Percentiles rank a stretch among this genome's conserved stretches.
Conservation (phyloP, 2,797 vertebrate species). For the Myioborus melanocephalus region DNA sequence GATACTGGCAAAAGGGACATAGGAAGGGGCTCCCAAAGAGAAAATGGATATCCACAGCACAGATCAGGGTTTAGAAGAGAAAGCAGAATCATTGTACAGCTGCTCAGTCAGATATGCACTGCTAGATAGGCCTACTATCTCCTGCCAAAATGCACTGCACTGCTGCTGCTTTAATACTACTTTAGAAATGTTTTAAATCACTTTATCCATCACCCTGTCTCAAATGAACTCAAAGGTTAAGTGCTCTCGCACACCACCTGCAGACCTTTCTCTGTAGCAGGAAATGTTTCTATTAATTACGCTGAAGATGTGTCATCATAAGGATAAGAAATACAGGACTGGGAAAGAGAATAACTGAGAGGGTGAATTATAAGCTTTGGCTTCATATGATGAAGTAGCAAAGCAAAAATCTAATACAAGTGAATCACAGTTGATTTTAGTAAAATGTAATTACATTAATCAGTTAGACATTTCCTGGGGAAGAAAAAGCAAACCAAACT, state of each 20-base stretch:
- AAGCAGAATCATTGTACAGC: neutral
- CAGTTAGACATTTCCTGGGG: neutral
- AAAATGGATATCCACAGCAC: neutral
- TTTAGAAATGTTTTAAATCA: neutral
- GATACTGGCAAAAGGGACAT: too few species aligned
- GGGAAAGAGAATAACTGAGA: neutral
- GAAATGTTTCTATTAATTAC: neutral
- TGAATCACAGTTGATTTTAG: neutral
- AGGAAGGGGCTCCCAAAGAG: neutral
- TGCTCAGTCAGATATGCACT: neutral
- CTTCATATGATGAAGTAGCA: neutral
- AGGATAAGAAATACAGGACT: neutral
- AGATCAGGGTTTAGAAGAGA: neutral
- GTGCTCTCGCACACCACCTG: neutral
- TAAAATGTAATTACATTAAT: neutral
- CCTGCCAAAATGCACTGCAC: neutral
- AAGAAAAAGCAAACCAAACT: neutral
- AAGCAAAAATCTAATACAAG: neutral
- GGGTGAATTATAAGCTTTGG: neutral
- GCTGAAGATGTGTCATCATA: neutral
- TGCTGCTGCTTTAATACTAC: neutral
- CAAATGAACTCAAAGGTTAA: neutral
- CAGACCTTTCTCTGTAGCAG: neutral
- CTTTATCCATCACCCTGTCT: neutral
- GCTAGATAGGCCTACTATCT: neutral